Percentiles rank a stretch among this genome's conserved stretches.
Evolutionary conservation across 2,113 vertebrate genomes (phyloP).

Genomic region (Monopterus albus): DNA sequence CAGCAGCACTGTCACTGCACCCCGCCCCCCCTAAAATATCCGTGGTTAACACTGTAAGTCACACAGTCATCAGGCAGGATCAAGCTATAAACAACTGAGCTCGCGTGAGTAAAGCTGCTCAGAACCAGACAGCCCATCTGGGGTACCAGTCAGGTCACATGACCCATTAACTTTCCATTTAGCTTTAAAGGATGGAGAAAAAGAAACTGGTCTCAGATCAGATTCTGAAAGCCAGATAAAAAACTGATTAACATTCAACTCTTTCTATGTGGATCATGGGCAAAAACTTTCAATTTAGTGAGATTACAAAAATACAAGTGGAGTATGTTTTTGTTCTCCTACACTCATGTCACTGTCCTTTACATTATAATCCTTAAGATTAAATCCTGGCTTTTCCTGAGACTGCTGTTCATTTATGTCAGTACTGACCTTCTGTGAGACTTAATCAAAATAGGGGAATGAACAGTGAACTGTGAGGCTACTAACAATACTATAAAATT

Average conservation of each 20-base stretch:
- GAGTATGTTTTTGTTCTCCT: background rate
- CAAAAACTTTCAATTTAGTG: slow-evolving; percentile 14
- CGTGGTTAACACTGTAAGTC: slow-evolving; percentile 35
- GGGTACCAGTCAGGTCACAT: slow-evolving; percentile 29
- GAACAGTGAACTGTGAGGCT: background rate
- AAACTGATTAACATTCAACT: slow-evolving; percentile 46
- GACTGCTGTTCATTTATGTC: background rate
- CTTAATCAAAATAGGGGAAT: background rate
- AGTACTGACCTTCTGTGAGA: background rate
- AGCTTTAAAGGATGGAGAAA: slow-evolving; percentile 24
- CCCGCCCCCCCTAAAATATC: slow-evolving; percentile 32
- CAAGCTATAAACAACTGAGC: slow-evolving; percentile 47
- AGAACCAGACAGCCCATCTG: background rate
- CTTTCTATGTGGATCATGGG: slow-evolving; percentile 5
- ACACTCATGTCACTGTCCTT: background rate
- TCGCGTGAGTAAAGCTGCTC: slow-evolving; percentile 47
- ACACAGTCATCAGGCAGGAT: slow-evolving; percentile 36
- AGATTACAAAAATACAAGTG: slow-evolving; percentile 17
- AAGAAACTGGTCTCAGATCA: slow-evolving; percentile 33
- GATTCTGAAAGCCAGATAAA: slow-evolving; percentile 30
- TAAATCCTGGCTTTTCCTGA: background rate
- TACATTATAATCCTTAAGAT: background rate
- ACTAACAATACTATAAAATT: background rate
- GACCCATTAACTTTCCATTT: slow-evolving; percentile 41
- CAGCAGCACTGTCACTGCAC: slow-evolving; percentile 10